Evolutionary conservation across 2,888 invertebrate genomes (phyloP).

Genomic region (Liposcelis brunnea): DNA sequence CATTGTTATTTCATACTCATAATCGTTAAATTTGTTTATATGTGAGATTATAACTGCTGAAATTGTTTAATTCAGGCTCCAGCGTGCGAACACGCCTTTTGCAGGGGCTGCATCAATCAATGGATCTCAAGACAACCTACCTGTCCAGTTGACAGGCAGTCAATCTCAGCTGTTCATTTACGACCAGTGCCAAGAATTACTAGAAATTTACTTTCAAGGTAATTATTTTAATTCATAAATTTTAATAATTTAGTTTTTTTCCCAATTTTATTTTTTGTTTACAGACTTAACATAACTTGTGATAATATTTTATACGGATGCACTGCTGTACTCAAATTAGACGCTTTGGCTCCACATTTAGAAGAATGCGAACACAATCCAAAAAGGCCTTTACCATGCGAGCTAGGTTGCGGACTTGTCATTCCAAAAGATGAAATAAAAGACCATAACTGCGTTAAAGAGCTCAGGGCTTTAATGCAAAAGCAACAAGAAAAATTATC

Average conservation of each 20-base stretch:
- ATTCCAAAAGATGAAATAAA: slow-evolving; percentile 90
- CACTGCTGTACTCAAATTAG: slow-evolving; percentile 66
- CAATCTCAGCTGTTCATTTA: slow-evolving; percentile 74
- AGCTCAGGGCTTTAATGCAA: slow-evolving; percentile 65
- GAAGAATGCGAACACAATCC: slow-evolving; percentile 90
- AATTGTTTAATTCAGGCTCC: too few species aligned
- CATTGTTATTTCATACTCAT: slow-evolving; percentile 9
- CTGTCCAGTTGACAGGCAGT: slow-evolving; percentile 85
- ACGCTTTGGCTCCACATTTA: slow-evolving; percentile 65
- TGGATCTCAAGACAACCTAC: slow-evolving; percentile 89
- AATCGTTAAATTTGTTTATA: background rate
- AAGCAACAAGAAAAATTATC: slow-evolving; percentile 73
- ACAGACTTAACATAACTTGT: slow-evolving; percentile 71
- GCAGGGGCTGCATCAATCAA: slow-evolving; percentile 81
- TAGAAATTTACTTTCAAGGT: slow-evolving; percentile 76
- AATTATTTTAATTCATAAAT: slow-evolving; percentile 14
- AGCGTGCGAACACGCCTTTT: slow-evolving; percentile 92
- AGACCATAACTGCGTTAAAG: slow-evolving; percentile 86
- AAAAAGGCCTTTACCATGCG: slow-evolving; percentile 82
- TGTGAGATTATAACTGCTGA: too few species aligned
- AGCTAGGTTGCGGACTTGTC: slow-evolving; percentile 82
- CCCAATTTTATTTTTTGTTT: slow-evolving; percentile 18
- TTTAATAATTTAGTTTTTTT: background rate
- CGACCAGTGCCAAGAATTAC: slow-evolving; percentile 86
- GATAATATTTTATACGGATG: slow-evolving; percentile 85